Evolutionary conservation across 2,113 vertebrate species (phyloP), one percentile per base, ranked within the genome.

Genomic region (Lycocorax pyrrhopterus): DNA sequence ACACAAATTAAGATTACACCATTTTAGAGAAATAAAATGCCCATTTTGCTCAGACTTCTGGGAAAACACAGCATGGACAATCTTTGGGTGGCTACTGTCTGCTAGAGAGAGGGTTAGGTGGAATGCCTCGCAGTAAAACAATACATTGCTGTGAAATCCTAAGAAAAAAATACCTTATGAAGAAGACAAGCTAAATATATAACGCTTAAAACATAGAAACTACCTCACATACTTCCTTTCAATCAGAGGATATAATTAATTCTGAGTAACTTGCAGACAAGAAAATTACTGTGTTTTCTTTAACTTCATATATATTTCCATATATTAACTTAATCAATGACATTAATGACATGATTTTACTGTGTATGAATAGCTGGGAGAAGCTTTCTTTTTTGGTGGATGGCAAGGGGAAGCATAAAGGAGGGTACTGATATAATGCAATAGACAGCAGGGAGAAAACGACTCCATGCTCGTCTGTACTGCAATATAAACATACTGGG

Each of bases 401-500:
- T 32, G 22, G 74, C 60, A 93, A 82, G 32, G 17, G 18, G 20
- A 88, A 86, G 32, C 46, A 85, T 15, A 73, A 76, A 95, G 44
- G 19, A 47, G 87, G 13, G 21, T 62, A 66, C 1, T 62, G 43
- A 72, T 44, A 19, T 33, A 81, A 46, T 13, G 37, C 21, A 79
- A 30, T 1, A 92, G 62, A 39, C 10, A 16, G 22, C 23, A 67
- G 32, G n/a, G 77, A 67, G 59, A 77, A 62, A 84, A 53, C 0
- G 0, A 43, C 29, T 77, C n/a, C 15, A 8, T 32, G 30, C 29
- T 73, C 0, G 0, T 59, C 58, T 49, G 33, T 20, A 68, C 35
- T 26, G 19, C 1, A 7, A 19, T 60, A 90, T n/a, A 69, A 89
- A 76, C 10, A 27, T 16, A 64, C 0, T 27, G 69, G 39, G 47